These are phyloP conservation scores for Melanocharis versteri DNA, from an alignment of 2,113 vertebrate species.

Conservation along the genomic window DNA sequence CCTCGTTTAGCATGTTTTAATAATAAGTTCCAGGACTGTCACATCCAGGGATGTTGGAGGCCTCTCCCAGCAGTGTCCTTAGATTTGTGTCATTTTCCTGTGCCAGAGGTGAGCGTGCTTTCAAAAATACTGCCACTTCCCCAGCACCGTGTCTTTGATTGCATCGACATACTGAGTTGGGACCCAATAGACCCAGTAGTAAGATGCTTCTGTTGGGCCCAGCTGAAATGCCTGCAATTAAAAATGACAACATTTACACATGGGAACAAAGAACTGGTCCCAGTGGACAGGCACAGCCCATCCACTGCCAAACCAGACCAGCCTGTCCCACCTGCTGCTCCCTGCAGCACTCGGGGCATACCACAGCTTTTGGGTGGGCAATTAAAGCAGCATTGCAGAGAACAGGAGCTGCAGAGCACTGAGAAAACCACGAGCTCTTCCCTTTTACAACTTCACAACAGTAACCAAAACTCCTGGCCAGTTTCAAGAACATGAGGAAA, in stretches of 20 bases:
- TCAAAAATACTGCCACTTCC: slow-evolving; percentile 99
- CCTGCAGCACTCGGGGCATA: neutral
- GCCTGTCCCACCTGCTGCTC: neutral
- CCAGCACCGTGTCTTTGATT: slow-evolving; percentile 99
- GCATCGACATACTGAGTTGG: slow-evolving; percentile 98
- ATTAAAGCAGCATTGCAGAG: neutral
- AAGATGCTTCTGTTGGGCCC: slow-evolving; percentile 99
- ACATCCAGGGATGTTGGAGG: slow-evolving; percentile 76
- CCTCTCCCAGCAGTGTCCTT: slow-evolving; percentile 83
- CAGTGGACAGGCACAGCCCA: neutral
- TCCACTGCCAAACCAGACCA: neutral
- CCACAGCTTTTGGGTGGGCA: neutral
- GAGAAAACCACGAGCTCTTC: neutral
- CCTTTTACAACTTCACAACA: neutral
- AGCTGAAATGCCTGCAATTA: slow-evolving; percentile 92
- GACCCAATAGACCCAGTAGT: slow-evolving; percentile 99
- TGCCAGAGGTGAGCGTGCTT: slow-evolving; percentile 96
- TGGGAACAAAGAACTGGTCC: neutral
- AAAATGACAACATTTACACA: slow-evolving; percentile 65
- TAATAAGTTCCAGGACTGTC: slow-evolving; percentile 77
- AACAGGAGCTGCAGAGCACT: neutral
- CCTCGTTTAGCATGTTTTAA: slow-evolving; percentile 66
- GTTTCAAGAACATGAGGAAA: neutral
- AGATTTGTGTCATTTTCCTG: slow-evolving; percentile 82
- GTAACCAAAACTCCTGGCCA: neutral